Evolutionary conservation across 2,888 invertebrate genomes (phyloP).

Genomic region (Crioceris asparagi): DNA sequence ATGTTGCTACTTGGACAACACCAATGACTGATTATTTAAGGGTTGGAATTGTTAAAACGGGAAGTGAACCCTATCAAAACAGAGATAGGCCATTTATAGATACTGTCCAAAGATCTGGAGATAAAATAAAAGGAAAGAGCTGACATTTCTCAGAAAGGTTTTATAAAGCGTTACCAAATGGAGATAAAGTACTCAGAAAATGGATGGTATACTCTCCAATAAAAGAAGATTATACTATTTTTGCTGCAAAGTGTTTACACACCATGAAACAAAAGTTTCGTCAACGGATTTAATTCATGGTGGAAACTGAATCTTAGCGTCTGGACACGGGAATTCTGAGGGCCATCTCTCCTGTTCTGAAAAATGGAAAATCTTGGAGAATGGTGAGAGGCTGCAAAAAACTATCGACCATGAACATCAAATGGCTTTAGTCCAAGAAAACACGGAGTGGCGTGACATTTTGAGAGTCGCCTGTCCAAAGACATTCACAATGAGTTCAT

Average conservation of each 20-base stretch:
- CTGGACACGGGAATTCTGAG: neutral
- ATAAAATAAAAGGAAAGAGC: conserved; percentile 4
- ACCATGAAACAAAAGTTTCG: neutral
- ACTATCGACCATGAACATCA: neutral
- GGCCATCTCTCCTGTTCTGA: neutral
- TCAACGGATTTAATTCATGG: neutral
- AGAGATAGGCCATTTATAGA: conserved; percentile 3
- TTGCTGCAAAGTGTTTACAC: neutral
- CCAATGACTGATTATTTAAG: conserved; percentile 3
- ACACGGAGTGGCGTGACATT: neutral
- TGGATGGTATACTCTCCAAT: conserved; percentile 3
- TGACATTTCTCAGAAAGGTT: conserved; percentile 1
- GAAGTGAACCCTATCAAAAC: conserved; percentile 4
- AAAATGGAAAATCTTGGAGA: neutral
- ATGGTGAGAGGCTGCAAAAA: neutral
- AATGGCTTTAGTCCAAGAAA: conserved; percentile 1
- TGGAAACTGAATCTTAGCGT: neutral
- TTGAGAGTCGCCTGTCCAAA: neutral
- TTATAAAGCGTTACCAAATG: neutral
- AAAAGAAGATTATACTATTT: conserved; percentile 2
- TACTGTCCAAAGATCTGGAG: conserved; percentile 3
- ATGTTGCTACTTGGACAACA: conserved; percentile 5
- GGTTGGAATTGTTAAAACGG: conserved; percentile 3
- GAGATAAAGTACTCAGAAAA: conserved; percentile 3
- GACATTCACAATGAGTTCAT: too few species aligned